Percentiles rank a stretch among this genome's conserved stretches.
Conservation (phyloP, 2,113 vertebrate species). For the Candoia aspera region DNA sequence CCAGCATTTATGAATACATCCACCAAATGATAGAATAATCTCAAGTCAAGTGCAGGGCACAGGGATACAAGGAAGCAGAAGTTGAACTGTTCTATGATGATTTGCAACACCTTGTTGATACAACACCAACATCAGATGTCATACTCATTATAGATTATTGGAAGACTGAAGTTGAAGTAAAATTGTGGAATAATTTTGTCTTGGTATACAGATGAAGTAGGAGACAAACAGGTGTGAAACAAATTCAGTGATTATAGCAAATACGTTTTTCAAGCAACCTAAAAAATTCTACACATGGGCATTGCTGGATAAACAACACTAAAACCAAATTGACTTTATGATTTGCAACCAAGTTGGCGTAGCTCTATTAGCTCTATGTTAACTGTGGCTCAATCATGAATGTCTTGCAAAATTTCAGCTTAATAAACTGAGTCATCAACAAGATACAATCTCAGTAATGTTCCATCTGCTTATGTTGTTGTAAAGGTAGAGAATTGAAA, state of each 20-base stretch:
- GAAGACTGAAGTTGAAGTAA: not conserved
- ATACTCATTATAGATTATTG: not conserved
- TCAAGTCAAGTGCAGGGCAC: not conserved
- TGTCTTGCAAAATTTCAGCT: not conserved
- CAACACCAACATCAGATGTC: not conserved
- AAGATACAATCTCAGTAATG: not conserved
- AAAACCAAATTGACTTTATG: not conserved
- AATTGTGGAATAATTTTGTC: not conserved
- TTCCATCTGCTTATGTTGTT: not conserved
- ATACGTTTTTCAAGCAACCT: not conserved
- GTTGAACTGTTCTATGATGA: not conserved
- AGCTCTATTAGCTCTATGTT: not conserved
- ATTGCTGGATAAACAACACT: not conserved
- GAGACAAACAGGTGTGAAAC: not conserved
- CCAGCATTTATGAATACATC: not conserved
- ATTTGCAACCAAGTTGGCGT: not conserved
- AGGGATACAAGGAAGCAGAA: not conserved
- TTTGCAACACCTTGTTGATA: not conserved
- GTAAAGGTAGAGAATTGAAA: not conserved
- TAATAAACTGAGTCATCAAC: not conserved
- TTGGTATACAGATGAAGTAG: not conserved
- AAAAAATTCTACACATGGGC: not conserved
- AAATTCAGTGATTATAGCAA: not conserved
- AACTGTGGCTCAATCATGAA: not conserved
- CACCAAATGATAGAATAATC: not conserved